phyloP scores from a whole-genome alignment of 2,888 invertebrate species.

The Drosophila fulvimacula region DNA sequence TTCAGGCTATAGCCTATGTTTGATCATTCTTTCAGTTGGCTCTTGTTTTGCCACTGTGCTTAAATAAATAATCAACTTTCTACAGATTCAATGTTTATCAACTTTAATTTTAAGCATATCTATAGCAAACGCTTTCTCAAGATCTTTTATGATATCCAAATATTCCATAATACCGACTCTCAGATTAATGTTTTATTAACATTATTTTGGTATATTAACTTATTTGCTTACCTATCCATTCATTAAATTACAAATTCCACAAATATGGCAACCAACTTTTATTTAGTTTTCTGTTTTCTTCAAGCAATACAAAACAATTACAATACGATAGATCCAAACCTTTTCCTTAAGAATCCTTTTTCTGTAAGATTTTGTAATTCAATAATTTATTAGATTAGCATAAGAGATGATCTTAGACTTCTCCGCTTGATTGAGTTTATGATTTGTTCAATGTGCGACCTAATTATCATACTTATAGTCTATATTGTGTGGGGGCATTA shows the following conservation, averaged over 20 bases:
- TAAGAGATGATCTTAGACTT: slow-evolving; percentile 11
- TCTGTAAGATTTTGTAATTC: neutral
- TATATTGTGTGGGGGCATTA: slow-evolving; percentile 10
- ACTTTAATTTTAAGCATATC: neutral
- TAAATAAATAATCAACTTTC: neutral
- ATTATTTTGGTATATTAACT: neutral
- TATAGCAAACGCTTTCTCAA: neutral
- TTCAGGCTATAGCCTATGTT: no score
- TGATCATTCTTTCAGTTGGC: no score
- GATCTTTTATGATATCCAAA: neutral
- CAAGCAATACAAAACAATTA: slow-evolving; percentile 44
- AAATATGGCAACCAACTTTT: slow-evolving; percentile 36
- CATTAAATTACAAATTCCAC: neutral
- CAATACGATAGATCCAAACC: slow-evolving; percentile 16
- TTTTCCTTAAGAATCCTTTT: slow-evolving; percentile 4
- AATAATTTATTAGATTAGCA: slow-evolving; percentile 20
- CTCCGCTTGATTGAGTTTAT: slow-evolving; percentile 10
- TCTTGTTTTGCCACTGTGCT: no score
- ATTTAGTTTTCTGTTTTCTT: slow-evolving; percentile 30
- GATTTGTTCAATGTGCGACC: slow-evolving; percentile 29
- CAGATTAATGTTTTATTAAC: neutral
- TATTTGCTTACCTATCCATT: neutral
- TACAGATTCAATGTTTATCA: neutral
- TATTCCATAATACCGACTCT: neutral
- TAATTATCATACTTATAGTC: slow-evolving; percentile 32